phyloP scores from a whole-genome alignment of 2,888 invertebrate genomes.

The Ormia ochracea region DNA sequence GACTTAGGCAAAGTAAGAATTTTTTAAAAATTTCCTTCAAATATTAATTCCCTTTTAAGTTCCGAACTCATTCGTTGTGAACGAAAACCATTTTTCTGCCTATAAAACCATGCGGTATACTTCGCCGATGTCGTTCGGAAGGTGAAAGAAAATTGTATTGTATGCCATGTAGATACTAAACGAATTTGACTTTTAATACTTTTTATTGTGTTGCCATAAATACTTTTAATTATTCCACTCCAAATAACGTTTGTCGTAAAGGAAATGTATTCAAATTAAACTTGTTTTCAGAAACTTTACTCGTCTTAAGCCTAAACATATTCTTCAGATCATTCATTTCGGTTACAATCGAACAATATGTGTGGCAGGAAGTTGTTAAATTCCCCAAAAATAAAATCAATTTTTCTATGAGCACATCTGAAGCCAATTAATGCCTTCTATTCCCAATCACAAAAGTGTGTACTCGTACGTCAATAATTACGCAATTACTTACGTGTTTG shows the following conservation, averaged over 20 bases:
- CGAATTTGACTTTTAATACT: too few relatives aligned
- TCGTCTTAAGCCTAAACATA: neutral
- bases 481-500: neutral
- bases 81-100: too few relatives aligned
- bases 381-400: neutral
- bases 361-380: conserved; percentile 20
- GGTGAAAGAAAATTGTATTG: too few relatives aligned
- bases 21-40: too few relatives aligned
- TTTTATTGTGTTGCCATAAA: too few relatives aligned
- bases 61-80: too few relatives aligned
- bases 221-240: neutral
- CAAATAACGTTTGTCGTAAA: neutral
- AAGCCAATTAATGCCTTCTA: conserved; percentile 4
- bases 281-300: neutral
- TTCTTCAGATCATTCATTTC: neutral
- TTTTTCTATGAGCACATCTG: neutral
- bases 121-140: too few relatives aligned
- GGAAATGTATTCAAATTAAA: neutral
- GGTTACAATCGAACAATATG: neutral
- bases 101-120: too few relatives aligned
- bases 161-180: too few relatives aligned
- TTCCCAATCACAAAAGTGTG: too few relatives aligned
- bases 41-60: too few relatives aligned
- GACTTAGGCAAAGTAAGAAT: too few relatives aligned
- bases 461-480: neutral